Evolutionary conservation across 2,113 vertebrate genomes (phyloP).

Genomic region (Penelope pileata): DNA sequence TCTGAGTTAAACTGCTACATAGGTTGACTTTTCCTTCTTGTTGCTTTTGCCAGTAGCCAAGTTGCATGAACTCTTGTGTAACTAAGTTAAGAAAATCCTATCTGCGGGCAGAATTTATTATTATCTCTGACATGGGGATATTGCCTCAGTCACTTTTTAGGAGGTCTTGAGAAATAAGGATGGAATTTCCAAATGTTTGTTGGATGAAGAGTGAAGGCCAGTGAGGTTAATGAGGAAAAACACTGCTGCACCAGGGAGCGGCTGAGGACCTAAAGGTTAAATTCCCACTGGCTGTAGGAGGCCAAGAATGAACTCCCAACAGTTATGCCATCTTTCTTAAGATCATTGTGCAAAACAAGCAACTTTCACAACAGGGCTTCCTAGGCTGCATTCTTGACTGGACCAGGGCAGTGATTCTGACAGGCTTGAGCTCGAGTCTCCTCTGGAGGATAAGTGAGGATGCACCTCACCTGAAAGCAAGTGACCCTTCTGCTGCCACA

Average conservation of each 20-base stretch:
- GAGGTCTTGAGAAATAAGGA: constrained; percentile 28
- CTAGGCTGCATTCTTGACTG: neutral
- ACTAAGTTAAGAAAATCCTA: neutral
- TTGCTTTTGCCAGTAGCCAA: neutral
- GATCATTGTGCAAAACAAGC: constrained; percentile 41
- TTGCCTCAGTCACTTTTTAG: constrained; percentile 38
- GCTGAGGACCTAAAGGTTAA: constrained; percentile 12
- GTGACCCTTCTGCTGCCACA: neutral
- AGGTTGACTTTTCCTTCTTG: neutral
- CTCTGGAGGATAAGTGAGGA: neutral
- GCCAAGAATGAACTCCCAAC: neutral
- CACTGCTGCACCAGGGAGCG: neutral
- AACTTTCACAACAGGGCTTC: neutral
- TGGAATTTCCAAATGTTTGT: constrained; percentile 22
- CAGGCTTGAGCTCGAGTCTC: neutral
- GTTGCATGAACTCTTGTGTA: neutral
- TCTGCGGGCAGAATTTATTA: neutral
- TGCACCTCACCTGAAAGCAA: neutral
- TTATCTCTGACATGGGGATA: neutral
- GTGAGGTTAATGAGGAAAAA: constrained; percentile 4
- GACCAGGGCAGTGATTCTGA: neutral
- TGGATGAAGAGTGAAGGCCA: neutral
- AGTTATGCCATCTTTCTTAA: constrained; percentile 30
- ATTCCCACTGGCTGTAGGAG: neutral
- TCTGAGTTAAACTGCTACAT: neutral